Evolutionary conservation across 2,797 vertebrate genomes (phyloP).

Genomic region (Sebastes nivosus): DNA sequence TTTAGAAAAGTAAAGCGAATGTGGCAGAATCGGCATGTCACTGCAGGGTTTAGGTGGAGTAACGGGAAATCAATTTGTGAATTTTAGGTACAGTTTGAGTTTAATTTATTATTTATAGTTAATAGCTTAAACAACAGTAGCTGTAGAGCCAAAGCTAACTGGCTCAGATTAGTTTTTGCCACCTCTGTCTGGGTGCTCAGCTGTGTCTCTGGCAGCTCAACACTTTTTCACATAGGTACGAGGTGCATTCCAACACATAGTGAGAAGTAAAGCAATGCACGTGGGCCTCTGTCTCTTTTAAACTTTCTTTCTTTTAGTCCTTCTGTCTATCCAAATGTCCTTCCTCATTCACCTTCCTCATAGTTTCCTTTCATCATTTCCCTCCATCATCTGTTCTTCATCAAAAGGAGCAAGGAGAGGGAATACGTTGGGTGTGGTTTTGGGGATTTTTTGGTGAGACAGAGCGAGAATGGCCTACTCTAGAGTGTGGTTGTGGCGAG

Average conservation of each 20-base stretch:
- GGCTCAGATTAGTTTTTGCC: slow-evolving; percentile 30
- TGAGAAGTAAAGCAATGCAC: slow-evolving; percentile 44
- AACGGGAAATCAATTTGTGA: not conserved
- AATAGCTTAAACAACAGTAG: not conserved
- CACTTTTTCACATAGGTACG: slow-evolving; percentile 71
- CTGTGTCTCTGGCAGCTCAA: slow-evolving; percentile 22
- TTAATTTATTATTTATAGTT: not conserved
- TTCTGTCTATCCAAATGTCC: slow-evolving; percentile 4
- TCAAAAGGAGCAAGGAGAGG: slow-evolving; percentile 2
- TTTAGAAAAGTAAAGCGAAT: not conserved
- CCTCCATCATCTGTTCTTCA: slow-evolving; percentile 12
- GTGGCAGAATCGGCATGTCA: not conserved
- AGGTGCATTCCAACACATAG: slow-evolving; percentile 68
- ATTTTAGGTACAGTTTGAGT: not conserved
- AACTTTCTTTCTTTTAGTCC: slow-evolving; percentile 10
- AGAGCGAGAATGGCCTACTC: slow-evolving; percentile 43
- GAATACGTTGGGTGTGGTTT: not conserved
- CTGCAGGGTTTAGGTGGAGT: not conserved
- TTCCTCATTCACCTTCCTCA: not conserved
- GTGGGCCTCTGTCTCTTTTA: slow-evolving; percentile 47
- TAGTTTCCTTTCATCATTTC: slow-evolving; percentile 10
- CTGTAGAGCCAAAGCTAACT: not conserved
- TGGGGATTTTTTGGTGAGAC: not conserved
- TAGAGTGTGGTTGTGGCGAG: slow-evolving; percentile 50
- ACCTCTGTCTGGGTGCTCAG: slow-evolving; percentile 13